Evolutionary conservation across 2,113 vertebrate species (phyloP).

Genomic region (Pandion haliaetus): DNA sequence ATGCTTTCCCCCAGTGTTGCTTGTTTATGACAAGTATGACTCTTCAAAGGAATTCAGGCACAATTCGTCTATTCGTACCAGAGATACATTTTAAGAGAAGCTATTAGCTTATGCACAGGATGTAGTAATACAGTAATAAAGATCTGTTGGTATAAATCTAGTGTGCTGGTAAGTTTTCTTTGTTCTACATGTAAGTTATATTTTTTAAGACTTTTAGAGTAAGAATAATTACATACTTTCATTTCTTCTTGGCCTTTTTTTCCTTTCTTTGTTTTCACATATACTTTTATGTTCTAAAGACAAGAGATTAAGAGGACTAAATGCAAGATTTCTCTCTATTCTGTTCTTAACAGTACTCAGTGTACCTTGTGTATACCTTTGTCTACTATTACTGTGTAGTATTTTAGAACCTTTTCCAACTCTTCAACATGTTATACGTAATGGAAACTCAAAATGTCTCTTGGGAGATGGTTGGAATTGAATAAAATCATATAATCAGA

Average conservation of each 20-base stretch:
- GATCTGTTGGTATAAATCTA: not conserved
- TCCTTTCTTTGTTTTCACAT: not conserved
- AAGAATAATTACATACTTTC: not conserved
- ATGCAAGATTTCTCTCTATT: not conserved
- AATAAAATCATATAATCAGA: not conserved
- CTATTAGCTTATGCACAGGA: not conserved
- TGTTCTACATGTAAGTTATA: not conserved
- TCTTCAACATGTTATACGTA: not conserved
- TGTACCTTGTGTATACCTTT: not conserved
- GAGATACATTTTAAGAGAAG: not conserved
- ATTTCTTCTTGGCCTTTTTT: not conserved
- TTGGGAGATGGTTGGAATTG: not conserved
- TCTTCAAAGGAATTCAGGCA: not conserved
- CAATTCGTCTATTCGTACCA: not conserved
- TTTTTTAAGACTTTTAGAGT: not conserved
- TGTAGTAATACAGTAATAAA: not conserved
- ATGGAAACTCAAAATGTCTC: not conserved
- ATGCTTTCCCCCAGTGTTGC: not conserved
- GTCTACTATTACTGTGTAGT: not conserved
- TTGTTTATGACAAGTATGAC: not conserved
- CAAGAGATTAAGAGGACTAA: not conserved
- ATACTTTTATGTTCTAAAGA: not conserved
- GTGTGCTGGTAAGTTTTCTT: not conserved
- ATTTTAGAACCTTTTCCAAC: not conserved
- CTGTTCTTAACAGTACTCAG: not conserved